phyloP scores from a whole-genome alignment of 1,140 invertebrate species.

The Paralvinella palmiformis region DNA sequence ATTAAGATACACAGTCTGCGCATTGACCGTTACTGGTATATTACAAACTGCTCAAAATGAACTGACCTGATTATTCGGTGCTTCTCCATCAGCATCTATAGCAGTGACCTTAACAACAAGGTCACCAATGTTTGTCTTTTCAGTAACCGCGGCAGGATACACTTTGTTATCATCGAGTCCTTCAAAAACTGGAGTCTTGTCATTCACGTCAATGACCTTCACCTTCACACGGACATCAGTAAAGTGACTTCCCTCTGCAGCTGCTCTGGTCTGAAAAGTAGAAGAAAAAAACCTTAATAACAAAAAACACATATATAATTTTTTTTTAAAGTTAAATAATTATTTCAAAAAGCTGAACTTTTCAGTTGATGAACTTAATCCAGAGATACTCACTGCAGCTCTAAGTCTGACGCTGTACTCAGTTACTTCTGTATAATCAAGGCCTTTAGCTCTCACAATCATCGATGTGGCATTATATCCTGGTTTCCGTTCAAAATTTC shows the following conservation, averaged over 20 bases:
- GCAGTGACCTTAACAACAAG: conserved; percentile 11
- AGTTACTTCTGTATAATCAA: background rate
- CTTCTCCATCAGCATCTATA: conserved; percentile 10
- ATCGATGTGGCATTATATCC: background rate
- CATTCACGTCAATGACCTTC: conserved; percentile 13
- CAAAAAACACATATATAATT: no score
- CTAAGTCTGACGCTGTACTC: background rate
- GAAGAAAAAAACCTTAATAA: no score
- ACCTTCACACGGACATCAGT: conserved; percentile 13
- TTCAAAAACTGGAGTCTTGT: conserved; percentile 8
- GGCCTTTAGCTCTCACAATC: background rate
- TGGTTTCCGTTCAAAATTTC: background rate
- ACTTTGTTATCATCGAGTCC: conserved; percentile 8
- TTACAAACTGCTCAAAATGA: no score
- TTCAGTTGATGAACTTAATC: no score
- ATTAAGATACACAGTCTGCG: no score
- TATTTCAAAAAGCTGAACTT: no score
- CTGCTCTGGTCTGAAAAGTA: no score
- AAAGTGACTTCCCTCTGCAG: background rate
- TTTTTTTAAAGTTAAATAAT: no score
- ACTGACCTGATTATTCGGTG: conserved; percentile 19
- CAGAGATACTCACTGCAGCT: no score
- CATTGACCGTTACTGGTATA: no score
- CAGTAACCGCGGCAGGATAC: conserved; percentile 13
- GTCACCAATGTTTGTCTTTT: conserved; percentile 8